Evolutionary conservation across 1,140 invertebrate genomes (phyloP), one percentile per base, ranked within the genome.

Genomic region (Cotesia vestalis): DNA sequence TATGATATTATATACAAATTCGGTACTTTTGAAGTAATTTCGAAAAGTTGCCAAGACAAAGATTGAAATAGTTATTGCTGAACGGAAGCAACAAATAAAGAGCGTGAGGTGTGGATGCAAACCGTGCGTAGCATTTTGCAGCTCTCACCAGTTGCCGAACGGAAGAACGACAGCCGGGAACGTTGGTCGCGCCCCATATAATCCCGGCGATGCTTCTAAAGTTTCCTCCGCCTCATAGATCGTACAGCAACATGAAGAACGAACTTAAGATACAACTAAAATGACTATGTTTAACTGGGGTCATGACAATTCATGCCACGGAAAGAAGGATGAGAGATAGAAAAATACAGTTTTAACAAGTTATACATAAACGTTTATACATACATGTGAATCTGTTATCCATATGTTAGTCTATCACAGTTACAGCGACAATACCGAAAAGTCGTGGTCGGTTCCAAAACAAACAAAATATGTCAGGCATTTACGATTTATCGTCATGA

Each of bases 1-100:
- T 27, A 27, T 27, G 27, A 27, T 2, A 27, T 27, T 27, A 27
- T 27, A 2, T 27, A 27, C 27, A n/a, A 35, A 83, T 81, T 79
- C 81, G 78, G 77, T 71, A 66, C 78, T 75, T 79, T 78, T 80
- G 79, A 81, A 78, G 68, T 76, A 40, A 40, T 68, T 34, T 62
- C 20, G 57, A 36, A 55, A 66, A 67, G 53, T 72, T 36, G 17
- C 51, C 36, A 35, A 53, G 20, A 35, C 53, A 61, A 55, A 57
- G 36, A 59, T 60, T 27, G 66, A 57, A 68, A 68, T 68, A 68
- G 53, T 68, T 55, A 27, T 9, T 12, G 35, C 6, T 52, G 79
- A 83, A 79, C 85, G 84, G 84, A 86, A 86, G 85, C 82, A 81
- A 86, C 83, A 86, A 86, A 86, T 86, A 86, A 85, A 82, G 80